Base-by-base conservation (phyloP, 2,888 invertebrate species). In the Lochmaea capreae region DNA sequence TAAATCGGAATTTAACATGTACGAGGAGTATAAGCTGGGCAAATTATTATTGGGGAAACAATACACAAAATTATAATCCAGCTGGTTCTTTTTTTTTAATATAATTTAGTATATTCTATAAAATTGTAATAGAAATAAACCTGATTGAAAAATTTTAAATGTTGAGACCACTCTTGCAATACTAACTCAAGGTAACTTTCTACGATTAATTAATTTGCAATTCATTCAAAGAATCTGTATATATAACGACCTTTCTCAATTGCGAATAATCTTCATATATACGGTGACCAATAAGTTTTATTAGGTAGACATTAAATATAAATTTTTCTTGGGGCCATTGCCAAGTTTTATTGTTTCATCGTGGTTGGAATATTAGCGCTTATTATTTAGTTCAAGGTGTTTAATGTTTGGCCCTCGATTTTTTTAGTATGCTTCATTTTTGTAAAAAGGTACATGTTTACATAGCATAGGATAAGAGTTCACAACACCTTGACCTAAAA, bases 331-430 rank as follows among this genome's bases (percentile, higher is more conserved):
- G 71, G 57, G 74, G 75, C 71, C 76, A 76, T 70, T 74, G 74
- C 59, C 76, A 74, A 76, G 74, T 74, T 70, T 76, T 71, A 76
- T 76, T 65, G 70, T 65, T 61, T 61, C 63, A 58, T 72, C 76
- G 76, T 76, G 76, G 59, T 42, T 43, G 22, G 73, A 76, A 72
- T 76, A 69, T 72, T 68, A 73, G 67, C 42, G 49, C 10, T 65
- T 65, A 73, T 57, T 74, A 76, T 76, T 72, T 74, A 72, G 76
- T 74, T 74, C 76, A 76, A 65, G 76, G 76, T 61, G 42, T 42
- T 72, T 54, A 33, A 33, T 49, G 66, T 69, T 73, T 69, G 58
- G 62, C 67, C 57, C 18, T 68, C 65, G 52, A 43, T 33, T 16
- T 54, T 46, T 54, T 54, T 16, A 39, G 18, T 57, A 26, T 2